Evolutionary conservation across 1,140 invertebrate species (phyloP).

Genomic region (Brachionus koreanus): DNA sequence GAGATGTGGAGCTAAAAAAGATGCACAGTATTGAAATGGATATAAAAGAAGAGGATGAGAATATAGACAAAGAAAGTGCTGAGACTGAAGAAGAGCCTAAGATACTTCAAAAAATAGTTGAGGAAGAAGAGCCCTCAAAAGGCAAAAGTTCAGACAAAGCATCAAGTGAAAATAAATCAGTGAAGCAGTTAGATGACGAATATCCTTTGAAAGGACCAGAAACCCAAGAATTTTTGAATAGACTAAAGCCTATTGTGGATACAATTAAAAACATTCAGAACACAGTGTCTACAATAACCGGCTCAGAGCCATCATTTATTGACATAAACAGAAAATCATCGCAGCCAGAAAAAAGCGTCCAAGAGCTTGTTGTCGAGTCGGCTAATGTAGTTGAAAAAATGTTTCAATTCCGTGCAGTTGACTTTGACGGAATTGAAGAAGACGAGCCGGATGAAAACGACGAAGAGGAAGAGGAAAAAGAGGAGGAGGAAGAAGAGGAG

Average conservation of each 20-base stretch:
- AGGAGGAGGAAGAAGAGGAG: conserved; percentile 49
- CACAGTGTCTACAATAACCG: neutral
- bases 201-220: conserved; percentile 49
- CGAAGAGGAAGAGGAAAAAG: conserved; percentile 36
- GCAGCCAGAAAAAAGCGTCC: conserved; percentile 47
- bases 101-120: neutral
- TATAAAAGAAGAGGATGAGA: neutral
- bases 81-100: conserved; percentile 46
- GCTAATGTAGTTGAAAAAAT: neutral
- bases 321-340: neutral
- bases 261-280: neutral
- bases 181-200: conserved; percentile 44
- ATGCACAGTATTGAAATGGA: neutral
- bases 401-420: conserved; percentile 7
- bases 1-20: conserved; percentile 1
- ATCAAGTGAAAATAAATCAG: neutral
- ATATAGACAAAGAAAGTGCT: conserved; percentile 30
- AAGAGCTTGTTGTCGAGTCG: neutral
- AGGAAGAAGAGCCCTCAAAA: neutral
- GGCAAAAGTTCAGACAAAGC: neutral
- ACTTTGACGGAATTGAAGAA: conserved; percentile 38
- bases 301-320: neutral
- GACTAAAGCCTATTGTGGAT: neutral
- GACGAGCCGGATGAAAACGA: conserved; percentile 45
- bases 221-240: conserved; percentile 48